Evolutionary conservation across 2,113 vertebrate species (phyloP).

Genomic region (Rhinoderma darwinii): DNA sequence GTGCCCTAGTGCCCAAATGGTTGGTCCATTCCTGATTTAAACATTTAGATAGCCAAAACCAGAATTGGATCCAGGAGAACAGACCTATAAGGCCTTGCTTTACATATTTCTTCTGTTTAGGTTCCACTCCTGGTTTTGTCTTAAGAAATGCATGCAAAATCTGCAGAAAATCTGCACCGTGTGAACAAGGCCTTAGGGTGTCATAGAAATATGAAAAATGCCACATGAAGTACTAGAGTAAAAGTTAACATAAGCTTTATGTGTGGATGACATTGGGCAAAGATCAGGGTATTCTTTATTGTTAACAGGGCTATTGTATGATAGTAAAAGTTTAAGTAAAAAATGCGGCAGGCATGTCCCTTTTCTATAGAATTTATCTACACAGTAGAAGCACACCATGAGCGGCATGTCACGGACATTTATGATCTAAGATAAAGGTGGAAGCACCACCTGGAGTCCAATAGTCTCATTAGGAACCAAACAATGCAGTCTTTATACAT

Average conservation of each 20-base stretch:
- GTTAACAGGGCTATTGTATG: neutral
- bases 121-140: no score
- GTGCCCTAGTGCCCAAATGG: neutral
- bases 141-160: no score
- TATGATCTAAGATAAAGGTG: slow-evolving; percentile 32
- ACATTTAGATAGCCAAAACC: no score
- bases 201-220: neutral
- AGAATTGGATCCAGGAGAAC: no score
- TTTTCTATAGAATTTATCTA: neutral
- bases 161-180: no score
- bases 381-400: neutral
- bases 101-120: no score
- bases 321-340: neutral
- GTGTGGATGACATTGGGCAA: neutral
- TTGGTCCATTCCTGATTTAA: no score
- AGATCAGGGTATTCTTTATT: neutral
- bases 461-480: slow-evolving; percentile 50
- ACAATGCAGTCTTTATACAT: slow-evolving; percentile 46
- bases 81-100: no score
- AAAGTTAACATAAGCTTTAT: neutral
- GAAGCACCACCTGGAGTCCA: slow-evolving; percentile 8
- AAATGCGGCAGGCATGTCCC: neutral
- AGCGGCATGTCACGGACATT: slow-evolving; percentile 31
- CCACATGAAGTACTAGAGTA: neutral
- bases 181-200: slow-evolving; percentile 5